phyloP scores from a whole-genome alignment of 1,140 invertebrate species.

The Bombus sylvicola region DNA sequence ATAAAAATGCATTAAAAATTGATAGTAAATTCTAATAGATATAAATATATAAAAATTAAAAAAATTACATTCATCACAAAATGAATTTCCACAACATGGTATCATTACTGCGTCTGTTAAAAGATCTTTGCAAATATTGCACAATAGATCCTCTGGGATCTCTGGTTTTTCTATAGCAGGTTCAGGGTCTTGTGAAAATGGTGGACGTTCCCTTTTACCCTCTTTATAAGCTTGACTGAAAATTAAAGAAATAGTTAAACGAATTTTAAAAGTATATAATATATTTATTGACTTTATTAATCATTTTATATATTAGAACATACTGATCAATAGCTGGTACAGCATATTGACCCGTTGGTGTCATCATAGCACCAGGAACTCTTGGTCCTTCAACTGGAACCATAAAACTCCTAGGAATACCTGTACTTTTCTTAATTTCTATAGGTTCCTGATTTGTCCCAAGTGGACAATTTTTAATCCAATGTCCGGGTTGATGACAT shows the following conservation, averaged over 20 bases:
- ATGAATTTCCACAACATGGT: constrained; percentile 98
- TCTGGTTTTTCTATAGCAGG: constrained; percentile 85
- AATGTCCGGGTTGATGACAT: constrained; percentile 96
- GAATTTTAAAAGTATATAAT: not conserved
- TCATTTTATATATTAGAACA: constrained; percentile 79
- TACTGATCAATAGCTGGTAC: constrained; percentile 96
- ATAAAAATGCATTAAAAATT: constrained; percentile 20
- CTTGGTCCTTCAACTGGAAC: constrained; percentile 94
- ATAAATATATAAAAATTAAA: constrained; percentile 20
- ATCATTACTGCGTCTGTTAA: constrained; percentile 97
- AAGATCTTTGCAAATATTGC: constrained; percentile 96
- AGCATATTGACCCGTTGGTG: constrained; percentile 95
- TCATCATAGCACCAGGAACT: constrained; percentile 96
- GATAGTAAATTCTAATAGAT: constrained; percentile 43
- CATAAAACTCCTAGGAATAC: constrained; percentile 99
- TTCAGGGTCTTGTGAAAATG: constrained; percentile 85
- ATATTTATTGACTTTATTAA: constrained; percentile 23
- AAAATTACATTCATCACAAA: constrained; percentile 97
- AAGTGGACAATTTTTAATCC: constrained; percentile 96
- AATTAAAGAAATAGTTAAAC: constrained; percentile 46
- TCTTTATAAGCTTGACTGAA: constrained; percentile 90
- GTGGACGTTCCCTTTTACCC: constrained; percentile 87
- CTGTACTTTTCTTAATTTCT: constrained; percentile 96
- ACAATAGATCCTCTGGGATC: constrained; percentile 95
- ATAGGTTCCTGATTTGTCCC: constrained; percentile 86